These are phyloP conservation scores for Chionoecetes opilio DNA, from an alignment of 1,140 invertebrate genomes.

Conservation along the genomic window DNA sequence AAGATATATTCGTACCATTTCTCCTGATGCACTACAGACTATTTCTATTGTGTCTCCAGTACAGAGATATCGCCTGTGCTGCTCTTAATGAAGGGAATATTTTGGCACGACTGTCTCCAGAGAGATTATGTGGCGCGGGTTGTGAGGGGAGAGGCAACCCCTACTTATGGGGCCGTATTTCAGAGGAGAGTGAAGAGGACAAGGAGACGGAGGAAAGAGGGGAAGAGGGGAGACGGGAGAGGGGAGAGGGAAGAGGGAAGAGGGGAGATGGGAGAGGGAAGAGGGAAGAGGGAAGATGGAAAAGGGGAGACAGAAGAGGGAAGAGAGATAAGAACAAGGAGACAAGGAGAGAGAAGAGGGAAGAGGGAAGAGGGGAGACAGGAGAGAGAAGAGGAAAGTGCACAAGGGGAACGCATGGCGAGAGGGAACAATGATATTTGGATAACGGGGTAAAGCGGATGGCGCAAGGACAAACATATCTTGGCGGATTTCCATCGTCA, in stretches of 20 bases:
- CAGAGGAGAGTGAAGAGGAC: not conserved
- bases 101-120: not conserved
- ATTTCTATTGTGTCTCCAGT: not conserved
- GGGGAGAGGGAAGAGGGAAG: not conserved
- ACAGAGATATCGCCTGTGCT: not conserved
- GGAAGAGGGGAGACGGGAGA: not conserved
- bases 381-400: not conserved
- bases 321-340: too few relatives aligned
- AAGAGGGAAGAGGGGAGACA: too few relatives aligned
- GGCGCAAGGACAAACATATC: not conserved
- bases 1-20: not conserved
- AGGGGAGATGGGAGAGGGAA: not conserved
- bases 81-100: slow-evolving; percentile 9
- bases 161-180: not conserved
- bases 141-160: not conserved
- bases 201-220: not conserved
- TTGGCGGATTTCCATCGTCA: too few relatives aligned
- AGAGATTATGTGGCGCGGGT: not conserved
- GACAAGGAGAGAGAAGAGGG: too few relatives aligned
- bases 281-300: not conserved
- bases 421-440: not conserved
- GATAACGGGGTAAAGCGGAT: not conserved
- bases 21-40: not conserved
- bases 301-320: too few relatives aligned
- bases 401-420: not conserved